Evolutionary conservation across 2,797 vertebrate genomes (phyloP).

Genomic region (Malurus splendens): DNA sequence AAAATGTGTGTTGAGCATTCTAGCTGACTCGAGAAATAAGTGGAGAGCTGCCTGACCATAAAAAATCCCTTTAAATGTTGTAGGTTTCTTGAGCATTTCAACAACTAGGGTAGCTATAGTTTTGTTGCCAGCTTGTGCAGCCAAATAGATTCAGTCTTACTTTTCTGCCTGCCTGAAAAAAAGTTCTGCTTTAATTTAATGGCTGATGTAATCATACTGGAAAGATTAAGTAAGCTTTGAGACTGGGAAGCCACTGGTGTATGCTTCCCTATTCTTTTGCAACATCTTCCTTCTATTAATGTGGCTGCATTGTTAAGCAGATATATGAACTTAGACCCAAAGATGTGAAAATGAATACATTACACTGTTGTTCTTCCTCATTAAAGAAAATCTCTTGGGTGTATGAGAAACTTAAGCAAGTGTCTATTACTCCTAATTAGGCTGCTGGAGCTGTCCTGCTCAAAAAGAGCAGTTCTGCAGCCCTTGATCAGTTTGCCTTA

Average conservation of each 20-base stretch:
- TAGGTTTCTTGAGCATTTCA: background rate
- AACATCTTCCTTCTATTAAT: background rate
- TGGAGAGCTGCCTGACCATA: background rate
- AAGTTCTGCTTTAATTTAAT: background rate
- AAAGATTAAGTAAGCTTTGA: background rate
- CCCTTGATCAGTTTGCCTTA: background rate
- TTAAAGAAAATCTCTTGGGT: background rate
- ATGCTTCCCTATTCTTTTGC: background rate
- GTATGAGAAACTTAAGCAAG: background rate
- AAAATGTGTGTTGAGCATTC: background rate
- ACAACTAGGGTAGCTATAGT: background rate
- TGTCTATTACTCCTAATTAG: background rate
- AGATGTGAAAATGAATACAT: background rate
- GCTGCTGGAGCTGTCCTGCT: background rate
- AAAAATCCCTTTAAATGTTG: background rate
- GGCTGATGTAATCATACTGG: background rate
- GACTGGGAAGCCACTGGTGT: background rate
- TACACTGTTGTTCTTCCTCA: background rate
- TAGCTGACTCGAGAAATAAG: background rate
- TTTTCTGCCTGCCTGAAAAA: background rate
- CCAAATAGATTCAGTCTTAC: background rate
- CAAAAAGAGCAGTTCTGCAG: background rate
- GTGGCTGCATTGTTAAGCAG: background rate
- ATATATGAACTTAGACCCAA: background rate
- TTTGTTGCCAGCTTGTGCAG: background rate